phyloP scores from a whole-genome alignment of 2,888 invertebrate genomes.

The Patella pellucida region DNA sequence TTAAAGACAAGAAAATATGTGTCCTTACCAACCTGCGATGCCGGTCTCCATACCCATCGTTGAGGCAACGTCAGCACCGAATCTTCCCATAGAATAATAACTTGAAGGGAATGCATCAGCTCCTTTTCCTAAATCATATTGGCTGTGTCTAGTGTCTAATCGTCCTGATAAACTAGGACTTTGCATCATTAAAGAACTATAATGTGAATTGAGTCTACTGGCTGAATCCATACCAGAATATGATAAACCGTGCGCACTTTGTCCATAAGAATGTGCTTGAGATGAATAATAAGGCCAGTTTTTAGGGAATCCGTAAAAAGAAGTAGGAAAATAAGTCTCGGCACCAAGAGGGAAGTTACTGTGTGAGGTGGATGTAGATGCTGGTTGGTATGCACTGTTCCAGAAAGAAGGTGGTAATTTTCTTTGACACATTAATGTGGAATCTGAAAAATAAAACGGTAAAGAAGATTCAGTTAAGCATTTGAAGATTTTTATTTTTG shows the following conservation, averaged over 20 bases:
- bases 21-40: conserved; percentile 32
- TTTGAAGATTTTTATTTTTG: too few relatives aligned
- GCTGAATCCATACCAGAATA: conserved; percentile 41
- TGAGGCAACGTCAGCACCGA: conserved; percentile 34
- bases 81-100: conserved; percentile 41
- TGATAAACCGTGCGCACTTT: conserved; percentile 44
- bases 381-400: conserved; percentile 86
- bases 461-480: too few relatives aligned
- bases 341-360: conserved; percentile 37
- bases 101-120: conserved; percentile 36
- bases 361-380: conserved; percentile 34
- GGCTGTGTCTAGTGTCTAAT: conserved; percentile 28
- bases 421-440: conserved; percentile 80
- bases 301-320: conserved; percentile 43
- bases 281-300: conserved; percentile 76
- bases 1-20: neutral
- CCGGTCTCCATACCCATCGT: conserved; percentile 35
- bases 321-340: conserved; percentile 53
- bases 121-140: conserved; percentile 39
- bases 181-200: conserved; percentile 73
- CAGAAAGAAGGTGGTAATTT: conserved; percentile 96
- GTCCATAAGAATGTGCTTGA: conserved; percentile 69
- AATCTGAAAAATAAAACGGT: conserved; percentile 40
- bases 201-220: conserved; percentile 61
- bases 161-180: conserved; percentile 32